Percentiles rank a stretch among this genome's conserved stretches.
Conservation (phyloP, 1,140 invertebrate species). For the Drosophila dunni region DNA sequence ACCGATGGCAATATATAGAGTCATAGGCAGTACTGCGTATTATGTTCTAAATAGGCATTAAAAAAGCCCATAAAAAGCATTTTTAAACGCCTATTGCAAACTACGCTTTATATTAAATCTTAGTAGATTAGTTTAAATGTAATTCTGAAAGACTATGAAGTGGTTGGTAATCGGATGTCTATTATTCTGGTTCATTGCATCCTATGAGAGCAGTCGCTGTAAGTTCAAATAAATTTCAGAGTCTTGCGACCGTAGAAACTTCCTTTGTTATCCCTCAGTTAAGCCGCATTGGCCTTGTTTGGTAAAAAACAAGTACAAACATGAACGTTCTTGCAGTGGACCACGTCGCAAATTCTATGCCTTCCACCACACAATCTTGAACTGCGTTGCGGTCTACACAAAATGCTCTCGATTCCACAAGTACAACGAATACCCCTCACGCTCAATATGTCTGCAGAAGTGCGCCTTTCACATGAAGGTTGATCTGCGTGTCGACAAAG, state of each 20-base stretch:
- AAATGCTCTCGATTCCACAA: constrained; percentile 14
- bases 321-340: constrained; percentile 21
- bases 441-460: neutral
- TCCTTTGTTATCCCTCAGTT: neutral
- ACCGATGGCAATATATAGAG: neutral
- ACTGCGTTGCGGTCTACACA: constrained; percentile 43
- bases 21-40: neutral
- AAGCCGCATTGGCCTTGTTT: constrained; percentile 38
- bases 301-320: constrained; percentile 33
- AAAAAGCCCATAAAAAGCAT: constrained; percentile 8
- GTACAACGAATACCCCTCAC: constrained; percentile 34
- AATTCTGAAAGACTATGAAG: constrained; percentile 11
- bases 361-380: constrained; percentile 50
- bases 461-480: constrained; percentile 45
- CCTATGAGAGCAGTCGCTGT: neutral
- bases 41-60: neutral
- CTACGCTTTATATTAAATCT: neutral
- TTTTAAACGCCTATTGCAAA: constrained; percentile 7
- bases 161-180: neutral
- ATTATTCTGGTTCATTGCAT: constrained; percentile 15
- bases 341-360: constrained; percentile 40
- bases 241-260: too few species aligned
- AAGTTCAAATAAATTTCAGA: neutral
- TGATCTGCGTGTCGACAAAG: neutral
- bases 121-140: neutral